These are phyloP conservation scores for Micrastur ruficollis DNA, from an alignment of 2,797 vertebrate genomes.

Conservation along the genomic window DNA sequence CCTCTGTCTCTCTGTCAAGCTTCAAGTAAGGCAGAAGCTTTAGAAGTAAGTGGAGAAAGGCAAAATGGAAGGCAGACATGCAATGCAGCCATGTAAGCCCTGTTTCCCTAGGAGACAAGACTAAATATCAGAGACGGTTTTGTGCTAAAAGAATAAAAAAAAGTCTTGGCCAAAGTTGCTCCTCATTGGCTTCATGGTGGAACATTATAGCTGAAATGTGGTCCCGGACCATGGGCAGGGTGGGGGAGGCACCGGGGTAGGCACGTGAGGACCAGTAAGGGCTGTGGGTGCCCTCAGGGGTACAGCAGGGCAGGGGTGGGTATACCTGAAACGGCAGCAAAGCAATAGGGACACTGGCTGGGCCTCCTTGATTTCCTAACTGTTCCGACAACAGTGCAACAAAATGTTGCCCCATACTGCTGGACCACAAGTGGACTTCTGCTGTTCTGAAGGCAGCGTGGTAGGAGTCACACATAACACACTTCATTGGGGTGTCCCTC, in stretches of 20 bases:
- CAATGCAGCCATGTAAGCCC: neutral
- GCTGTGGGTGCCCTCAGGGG: neutral
- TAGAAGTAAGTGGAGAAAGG: neutral
- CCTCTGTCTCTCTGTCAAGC: neutral
- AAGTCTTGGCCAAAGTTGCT: neutral
- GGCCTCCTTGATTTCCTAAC: neutral
- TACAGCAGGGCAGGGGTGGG: neutral
- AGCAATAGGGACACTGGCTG: neutral
- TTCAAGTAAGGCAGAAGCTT: neutral
- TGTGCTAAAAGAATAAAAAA: neutral
- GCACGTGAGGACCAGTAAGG: neutral
- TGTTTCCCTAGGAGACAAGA: neutral
- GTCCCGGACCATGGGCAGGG: neutral
- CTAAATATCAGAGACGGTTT: neutral
- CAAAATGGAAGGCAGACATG: neutral
- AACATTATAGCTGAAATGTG: neutral
- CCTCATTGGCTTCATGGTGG: neutral
- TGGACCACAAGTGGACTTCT: neutral
- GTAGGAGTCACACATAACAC: neutral
- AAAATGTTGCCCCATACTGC: neutral
- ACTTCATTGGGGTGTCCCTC: neutral
- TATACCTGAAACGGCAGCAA: neutral
- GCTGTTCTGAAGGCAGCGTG: neutral
- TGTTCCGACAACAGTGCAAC: neutral
- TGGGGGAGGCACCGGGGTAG: neutral